Percentiles rank a stretch among this genome's conserved stretches.
Conservation (phyloP, 2,888 invertebrate species). For the Ceraclea dissimilis region DNA sequence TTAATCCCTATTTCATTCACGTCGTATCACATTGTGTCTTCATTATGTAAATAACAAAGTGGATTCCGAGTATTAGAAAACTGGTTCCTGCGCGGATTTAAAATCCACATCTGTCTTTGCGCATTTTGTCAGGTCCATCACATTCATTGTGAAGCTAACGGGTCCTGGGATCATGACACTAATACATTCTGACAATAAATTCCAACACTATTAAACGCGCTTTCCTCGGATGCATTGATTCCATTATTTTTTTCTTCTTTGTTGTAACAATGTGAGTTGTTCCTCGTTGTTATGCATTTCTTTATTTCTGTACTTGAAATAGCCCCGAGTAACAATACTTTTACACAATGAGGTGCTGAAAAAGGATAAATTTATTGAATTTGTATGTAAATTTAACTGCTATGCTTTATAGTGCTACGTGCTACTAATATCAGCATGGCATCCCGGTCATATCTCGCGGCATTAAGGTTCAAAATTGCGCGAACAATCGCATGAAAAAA, state of each 20-base stretch:
- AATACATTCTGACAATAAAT: neutral
- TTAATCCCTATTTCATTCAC: no score
- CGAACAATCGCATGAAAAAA: no score
- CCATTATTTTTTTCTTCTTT: neutral
- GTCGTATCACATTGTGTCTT: no score
- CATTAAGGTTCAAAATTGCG: no score
- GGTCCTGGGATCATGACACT: neutral
- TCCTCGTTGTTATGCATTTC: neutral
- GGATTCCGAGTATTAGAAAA: no score
- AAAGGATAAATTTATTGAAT: neutral
- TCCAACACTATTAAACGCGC: neutral
- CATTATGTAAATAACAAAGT: no score
- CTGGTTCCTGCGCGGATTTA: no score
- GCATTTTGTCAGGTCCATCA: neutral
- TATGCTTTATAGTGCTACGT: no score
- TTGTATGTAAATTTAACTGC: neutral
- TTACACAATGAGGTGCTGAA: neutral
- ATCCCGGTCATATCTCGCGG: neutral
- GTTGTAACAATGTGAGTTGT: neutral
- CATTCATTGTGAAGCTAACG: neutral
- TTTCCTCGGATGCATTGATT: neutral
- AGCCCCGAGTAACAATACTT: neutral
- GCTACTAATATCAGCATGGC: no score
- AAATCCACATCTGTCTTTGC: neutral
- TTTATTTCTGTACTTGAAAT: neutral